phyloP scores from a whole-genome alignment of 2,113 vertebrate species.

The Platysteira castanea region DNA sequence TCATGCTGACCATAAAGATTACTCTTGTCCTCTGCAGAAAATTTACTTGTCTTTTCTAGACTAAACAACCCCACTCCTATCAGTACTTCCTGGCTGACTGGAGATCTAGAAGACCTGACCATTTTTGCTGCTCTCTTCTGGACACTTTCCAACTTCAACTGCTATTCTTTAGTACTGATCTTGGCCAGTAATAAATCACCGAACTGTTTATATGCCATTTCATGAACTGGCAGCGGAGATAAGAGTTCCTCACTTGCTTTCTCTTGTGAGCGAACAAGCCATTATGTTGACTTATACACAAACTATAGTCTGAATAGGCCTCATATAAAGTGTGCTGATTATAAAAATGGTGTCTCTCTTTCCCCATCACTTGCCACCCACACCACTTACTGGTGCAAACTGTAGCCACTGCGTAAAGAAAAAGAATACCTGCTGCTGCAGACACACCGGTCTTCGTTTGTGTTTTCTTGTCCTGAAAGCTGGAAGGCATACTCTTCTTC shows the following conservation, averaged over 20 bases:
- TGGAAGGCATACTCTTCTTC: conserved; percentile 44
- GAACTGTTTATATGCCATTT: background rate
- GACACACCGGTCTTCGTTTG: conserved; percentile 5
- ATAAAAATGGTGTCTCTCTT: background rate
- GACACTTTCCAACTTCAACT: background rate
- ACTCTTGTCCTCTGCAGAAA: background rate
- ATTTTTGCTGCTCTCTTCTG: conserved; percentile 6
- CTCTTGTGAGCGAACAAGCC: background rate
- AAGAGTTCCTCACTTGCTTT: background rate
- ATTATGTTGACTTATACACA: background rate
- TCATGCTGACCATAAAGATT: background rate
- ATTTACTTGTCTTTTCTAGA: background rate
- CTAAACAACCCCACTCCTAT: conserved; percentile 35
- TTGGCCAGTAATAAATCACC: background rate
- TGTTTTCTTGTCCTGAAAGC: conserved; percentile 48
- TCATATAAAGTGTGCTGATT: background rate
- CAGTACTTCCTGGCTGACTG: conserved; percentile 26
- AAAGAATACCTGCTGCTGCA: conserved; percentile 72
- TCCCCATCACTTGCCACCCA: background rate
- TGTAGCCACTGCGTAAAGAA: background rate
- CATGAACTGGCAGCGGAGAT: background rate
- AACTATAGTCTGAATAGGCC: background rate
- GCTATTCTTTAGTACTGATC: background rate
- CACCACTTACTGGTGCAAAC: background rate
- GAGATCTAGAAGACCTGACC: background rate